Evolutionary conservation across 2,888 invertebrate genomes (phyloP).

Genomic region (Folsomia candida): DNA sequence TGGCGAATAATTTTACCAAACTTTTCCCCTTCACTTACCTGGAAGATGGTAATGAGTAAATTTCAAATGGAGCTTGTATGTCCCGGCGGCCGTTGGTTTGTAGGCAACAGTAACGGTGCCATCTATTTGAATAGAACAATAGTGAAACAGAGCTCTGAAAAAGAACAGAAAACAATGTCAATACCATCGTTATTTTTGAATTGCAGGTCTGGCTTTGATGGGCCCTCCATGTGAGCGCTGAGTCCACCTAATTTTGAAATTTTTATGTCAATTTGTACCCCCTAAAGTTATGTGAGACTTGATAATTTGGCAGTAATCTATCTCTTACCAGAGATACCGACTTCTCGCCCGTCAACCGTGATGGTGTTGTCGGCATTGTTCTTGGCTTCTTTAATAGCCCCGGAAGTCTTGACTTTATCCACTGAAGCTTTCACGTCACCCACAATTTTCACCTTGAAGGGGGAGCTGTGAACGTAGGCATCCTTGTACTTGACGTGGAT

Average conservation of each 20-base stretch:
- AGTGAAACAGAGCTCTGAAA: no score
- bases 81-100: slow-evolving; percentile 28
- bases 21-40: slow-evolving; percentile 10
- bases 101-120: slow-evolving; percentile 26
- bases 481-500: slow-evolving; percentile 35
- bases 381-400: slow-evolving; percentile 28
- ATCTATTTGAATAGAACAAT: no score
- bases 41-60: slow-evolving; percentile 36
- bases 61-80: slow-evolving; percentile 34
- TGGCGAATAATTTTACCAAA: no score
- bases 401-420: slow-evolving; percentile 27
- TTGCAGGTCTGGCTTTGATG: slow-evolving; percentile 28
- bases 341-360: slow-evolving; percentile 31
- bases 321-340: slow-evolving; percentile 27
- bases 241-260: slow-evolving; percentile 24
- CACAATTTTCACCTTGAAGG: slow-evolving; percentile 33
- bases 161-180: no score
- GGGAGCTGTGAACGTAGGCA: slow-evolving; percentile 27
- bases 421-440: slow-evolving; percentile 33
- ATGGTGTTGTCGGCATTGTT: slow-evolving; percentile 23
- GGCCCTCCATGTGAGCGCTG: slow-evolving; percentile 34
- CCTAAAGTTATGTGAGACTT: no score
- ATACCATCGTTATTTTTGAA: slow-evolving; percentile 35
- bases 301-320: background rate
- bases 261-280: background rate